Conservation (phyloP, 2,888 invertebrate species). For the Hymenopus coronatus region DNA sequence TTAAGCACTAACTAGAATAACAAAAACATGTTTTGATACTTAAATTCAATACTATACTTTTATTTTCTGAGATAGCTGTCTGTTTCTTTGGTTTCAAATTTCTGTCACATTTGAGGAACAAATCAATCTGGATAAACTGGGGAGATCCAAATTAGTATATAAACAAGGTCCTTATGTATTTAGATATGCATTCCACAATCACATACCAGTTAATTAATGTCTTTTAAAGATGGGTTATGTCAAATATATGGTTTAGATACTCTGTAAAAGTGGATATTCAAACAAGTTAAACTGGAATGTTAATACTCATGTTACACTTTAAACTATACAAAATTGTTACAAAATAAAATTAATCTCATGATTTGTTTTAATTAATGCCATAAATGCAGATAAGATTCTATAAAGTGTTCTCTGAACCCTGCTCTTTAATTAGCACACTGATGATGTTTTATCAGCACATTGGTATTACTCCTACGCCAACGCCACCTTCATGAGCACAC, state of each 20-base stretch:
- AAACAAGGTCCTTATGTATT: too few relatives aligned
- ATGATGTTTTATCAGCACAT: conserved; percentile 44
- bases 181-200: too few relatives aligned
- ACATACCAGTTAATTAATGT: too few relatives aligned
- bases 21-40: too few relatives aligned
- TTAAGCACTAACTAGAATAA: too few relatives aligned
- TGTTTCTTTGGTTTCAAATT: too few relatives aligned
- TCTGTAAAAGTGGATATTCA: neutral
- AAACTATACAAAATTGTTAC: neutral
- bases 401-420: neutral
- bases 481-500: conserved; percentile 86
- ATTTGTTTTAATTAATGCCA: neutral
- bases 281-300: neutral
- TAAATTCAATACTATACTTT: too few relatives aligned
- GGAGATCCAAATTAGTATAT: too few relatives aligned
- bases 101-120: too few relatives aligned
- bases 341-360: neutral
- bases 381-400: neutral
- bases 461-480: conserved; percentile 82
- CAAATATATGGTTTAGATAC: too few relatives aligned
- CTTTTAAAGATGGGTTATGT: neutral
- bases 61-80: too few relatives aligned
- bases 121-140: too few relatives aligned
- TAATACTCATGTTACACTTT: neutral
- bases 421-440: conserved; percentile 43